phyloP scores from a whole-genome alignment of 2,113 vertebrate genomes.

The Lophius piscatorius region DNA sequence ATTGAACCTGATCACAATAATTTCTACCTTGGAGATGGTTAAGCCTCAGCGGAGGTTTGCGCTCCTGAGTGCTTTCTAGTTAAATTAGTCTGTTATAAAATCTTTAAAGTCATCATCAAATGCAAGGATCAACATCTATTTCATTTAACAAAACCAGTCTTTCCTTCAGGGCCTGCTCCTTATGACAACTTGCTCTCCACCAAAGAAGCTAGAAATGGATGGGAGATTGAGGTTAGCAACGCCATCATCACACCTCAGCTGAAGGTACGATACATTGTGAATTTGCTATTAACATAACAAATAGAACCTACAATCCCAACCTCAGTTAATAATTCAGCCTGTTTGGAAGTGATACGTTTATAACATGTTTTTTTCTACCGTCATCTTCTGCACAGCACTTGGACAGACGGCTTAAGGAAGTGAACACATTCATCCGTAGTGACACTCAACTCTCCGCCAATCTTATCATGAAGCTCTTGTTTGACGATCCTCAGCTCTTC shows the following conservation, averaged over 20 bases:
- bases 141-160: neutral
- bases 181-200: constrained; percentile 77
- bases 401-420: constrained; percentile 79
- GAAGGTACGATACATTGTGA: constrained; percentile 74
- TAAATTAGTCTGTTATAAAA: too few species aligned
- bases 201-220: constrained; percentile 85
- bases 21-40: too few species aligned
- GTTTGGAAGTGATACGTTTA: neutral
- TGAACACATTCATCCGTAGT: constrained; percentile 80
- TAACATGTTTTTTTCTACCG: neutral
- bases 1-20: too few species aligned
- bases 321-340: neutral
- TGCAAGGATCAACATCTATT: too few species aligned
- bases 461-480: constrained; percentile 85
- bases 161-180: constrained; percentile 69
- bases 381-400: constrained; percentile 72
- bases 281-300: neutral
- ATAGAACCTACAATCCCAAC: neutral
- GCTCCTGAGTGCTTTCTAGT: too few species aligned
- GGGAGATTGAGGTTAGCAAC: constrained; percentile 82
- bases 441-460: constrained; percentile 86
- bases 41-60: too few species aligned
- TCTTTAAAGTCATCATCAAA: too few species aligned
- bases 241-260: constrained; percentile 80
- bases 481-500: constrained; percentile 83